Evolutionary conservation across 2,797 vertebrate species (phyloP).

Genomic region (Taeniopygia guttata): DNA sequence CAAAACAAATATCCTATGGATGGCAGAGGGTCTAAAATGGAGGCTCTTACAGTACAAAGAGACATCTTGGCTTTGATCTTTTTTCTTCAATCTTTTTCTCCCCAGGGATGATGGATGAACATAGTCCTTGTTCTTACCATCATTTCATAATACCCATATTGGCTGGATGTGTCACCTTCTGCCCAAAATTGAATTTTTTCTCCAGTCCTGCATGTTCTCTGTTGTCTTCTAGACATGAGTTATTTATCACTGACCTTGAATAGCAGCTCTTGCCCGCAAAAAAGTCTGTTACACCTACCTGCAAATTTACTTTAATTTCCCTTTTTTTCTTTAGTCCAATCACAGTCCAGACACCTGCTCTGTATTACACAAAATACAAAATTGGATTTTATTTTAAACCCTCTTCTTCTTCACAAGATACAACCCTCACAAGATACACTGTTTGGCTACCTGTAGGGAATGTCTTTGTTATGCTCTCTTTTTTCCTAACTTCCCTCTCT

Average conservation of each 20-base stretch:
- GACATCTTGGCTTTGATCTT: not conserved
- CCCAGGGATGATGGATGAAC: not conserved
- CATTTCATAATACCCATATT: accelerated
- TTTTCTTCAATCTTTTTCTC: not conserved
- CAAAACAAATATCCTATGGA: not conserved
- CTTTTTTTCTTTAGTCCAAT: not conserved
- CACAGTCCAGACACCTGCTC: not conserved
- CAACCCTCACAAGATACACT: not conserved
- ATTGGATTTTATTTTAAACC: not conserved
- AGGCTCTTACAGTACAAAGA: not conserved
- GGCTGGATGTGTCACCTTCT: not conserved
- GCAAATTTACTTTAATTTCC: not conserved
- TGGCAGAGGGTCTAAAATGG: not conserved
- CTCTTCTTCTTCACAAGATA: not conserved
- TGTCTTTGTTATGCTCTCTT: not conserved
- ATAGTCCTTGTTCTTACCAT: not conserved
- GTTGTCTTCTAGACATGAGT: not conserved
- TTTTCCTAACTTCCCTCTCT: not conserved
- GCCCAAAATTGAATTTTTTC: not conserved
- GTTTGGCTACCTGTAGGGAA: not conserved
- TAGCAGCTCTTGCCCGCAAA: not conserved
- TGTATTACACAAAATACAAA: not conserved
- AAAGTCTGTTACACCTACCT: not conserved
- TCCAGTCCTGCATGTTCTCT: not conserved
- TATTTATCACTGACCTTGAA: not conserved